phyloP scores from a whole-genome alignment of 2,797 vertebrate genomes.

The Pantherophis alleghaniensis region DNA sequence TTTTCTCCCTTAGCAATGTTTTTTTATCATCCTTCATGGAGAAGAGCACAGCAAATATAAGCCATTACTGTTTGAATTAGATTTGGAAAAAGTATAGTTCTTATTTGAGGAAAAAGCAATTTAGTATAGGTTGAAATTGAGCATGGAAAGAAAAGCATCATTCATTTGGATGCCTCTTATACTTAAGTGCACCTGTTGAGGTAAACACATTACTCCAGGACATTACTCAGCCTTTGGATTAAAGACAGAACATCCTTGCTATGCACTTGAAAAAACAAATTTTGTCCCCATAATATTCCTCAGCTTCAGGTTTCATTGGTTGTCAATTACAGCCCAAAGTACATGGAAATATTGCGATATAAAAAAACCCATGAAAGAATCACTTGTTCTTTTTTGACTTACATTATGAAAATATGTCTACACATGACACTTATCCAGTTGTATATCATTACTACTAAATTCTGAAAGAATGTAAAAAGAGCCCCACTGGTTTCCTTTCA shows the following conservation, averaged over 20 bases:
- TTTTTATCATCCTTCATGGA: background rate
- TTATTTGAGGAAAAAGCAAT: background rate
- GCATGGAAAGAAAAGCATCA: background rate
- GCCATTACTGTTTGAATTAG: background rate
- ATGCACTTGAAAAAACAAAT: conserved; percentile 2
- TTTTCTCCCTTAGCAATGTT: background rate
- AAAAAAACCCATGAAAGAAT: conserved; percentile 7
- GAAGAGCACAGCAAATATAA: background rate
- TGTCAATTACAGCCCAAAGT: background rate
- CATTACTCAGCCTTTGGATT: background rate
- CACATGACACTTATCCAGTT: background rate
- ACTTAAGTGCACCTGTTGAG: conserved; percentile 20
- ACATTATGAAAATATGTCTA: background rate
- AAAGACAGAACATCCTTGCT: background rate
- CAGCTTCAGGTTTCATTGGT: conserved; percentile 17
- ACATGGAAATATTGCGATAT: background rate
- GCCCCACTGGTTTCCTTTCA: background rate
- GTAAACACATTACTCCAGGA: background rate
- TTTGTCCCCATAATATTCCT: conserved; percentile 4
- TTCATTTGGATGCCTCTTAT: background rate
- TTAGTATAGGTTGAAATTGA: conserved; percentile 4
- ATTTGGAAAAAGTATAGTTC: conserved; percentile 6
- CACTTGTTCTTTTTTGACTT: conserved; percentile 13
- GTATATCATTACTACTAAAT: background rate
- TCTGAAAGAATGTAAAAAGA: background rate